Base-by-base conservation (phyloP, 2,888 invertebrate species). In the Tuberolachnus salignus region DNA sequence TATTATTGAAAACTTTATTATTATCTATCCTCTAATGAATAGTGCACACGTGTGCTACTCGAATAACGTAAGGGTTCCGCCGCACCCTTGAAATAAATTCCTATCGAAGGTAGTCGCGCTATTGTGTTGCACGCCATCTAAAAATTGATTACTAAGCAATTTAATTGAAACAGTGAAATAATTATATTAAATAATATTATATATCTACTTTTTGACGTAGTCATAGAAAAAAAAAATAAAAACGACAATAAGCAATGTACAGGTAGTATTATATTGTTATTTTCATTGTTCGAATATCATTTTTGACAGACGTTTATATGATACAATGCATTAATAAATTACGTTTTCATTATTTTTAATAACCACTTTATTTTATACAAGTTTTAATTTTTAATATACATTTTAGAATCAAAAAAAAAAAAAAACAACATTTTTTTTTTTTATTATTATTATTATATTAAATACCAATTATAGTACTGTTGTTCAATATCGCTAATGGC, bases 41-140 rank as follows among this genome's bases (percentile, higher is more conserved):
- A 59, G 59, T 71, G 59, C 71, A 71, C 46, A 71, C 71, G 59
- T 71, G 19, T 71, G 59, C 46, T 59, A 71, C 71, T 71, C 71
- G 46, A 59, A 49, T 21, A 59, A 71, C 44, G 23, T 42, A 71
- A 59, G 46, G 46, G 59, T 49, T 46, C 46, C 19, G 13, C 11
- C 59, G 46, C 34, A 16, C 46, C 13, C 59, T 46, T 19, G 6
- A 9, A 21, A 55, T 59, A 26, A 46, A 59, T 23, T 23, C 3
- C 26, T 26, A 46, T 21, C 11, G 2, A 10, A 46, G n/a, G 46
- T 71, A 13, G 23, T 34, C 23, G 19, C 23, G 19, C 34, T 42
- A 69, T 69, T 69, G 34, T 69, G 8, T 44, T 11, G 57, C 23
- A 19, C 44, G 55, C 57, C 42, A 70, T 44, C 70, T 44, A 23